Evolutionary conservation across 1,140 invertebrate species (phyloP), one percentile per base, ranked within the genome.

Genomic region (Bombyx mandarina): DNA sequence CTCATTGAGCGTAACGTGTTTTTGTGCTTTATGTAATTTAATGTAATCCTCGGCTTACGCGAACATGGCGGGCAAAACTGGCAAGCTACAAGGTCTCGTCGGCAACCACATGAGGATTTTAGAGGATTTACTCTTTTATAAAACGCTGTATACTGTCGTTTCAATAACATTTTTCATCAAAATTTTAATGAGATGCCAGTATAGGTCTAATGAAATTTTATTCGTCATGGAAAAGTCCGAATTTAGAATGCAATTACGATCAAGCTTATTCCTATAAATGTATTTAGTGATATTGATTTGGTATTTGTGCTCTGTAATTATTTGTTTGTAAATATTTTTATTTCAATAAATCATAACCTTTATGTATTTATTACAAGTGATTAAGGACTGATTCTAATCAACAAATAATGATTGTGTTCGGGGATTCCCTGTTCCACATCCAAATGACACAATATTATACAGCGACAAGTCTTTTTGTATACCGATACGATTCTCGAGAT

Each of bases 11-110:
- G 50, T 26, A 51, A 51, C 42, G 57, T 51, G 52, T 60, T 71
- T 66, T 71, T 60, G 60, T 66, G 63, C 63, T 71, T 67, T 64
- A 63, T 55, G 60, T 66, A 63, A 65, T 71, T 67, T 64, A 63
- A 57, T 60, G 62, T 74, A 72, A 73, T 75, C 75, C 68, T 46
- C 45, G 71, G 77, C 73, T 79, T 79, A 79, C 58, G 56, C 58
- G 55, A 68, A 56, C 61, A 62, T 65, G 56, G 59, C 61, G 62
- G 59, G 57, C 63, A 65, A 63, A 71, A 66, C 65, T 65, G 68
- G 60, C 62, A 65, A 69, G 62, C 67, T 64, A 63, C 62, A 69
- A 72, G 64, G 58, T 67, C 59, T 75, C 66, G 57, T 61, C 68
- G 61, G 60, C 61, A 69, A 71, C 67, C 66, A 61, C 63, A 69